Conservation (phyloP, 1,140 invertebrate genomes). For the Aphidius ervi region DNA sequence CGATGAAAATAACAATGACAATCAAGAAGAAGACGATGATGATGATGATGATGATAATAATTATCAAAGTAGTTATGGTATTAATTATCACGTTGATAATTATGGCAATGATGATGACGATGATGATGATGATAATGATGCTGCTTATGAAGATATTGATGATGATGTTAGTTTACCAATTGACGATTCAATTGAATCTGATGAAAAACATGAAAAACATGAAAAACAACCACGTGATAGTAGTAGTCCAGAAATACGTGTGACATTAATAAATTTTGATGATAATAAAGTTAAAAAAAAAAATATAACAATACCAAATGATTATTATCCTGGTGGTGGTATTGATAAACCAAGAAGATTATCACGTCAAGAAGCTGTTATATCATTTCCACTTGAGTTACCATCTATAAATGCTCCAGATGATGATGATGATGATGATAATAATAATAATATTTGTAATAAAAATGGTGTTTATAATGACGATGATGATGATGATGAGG, state of each 20-base stretch:
- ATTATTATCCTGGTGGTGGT: slow-evolving; percentile 26
- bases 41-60: slow-evolving; percentile 30
- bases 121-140: slow-evolving; percentile 17
- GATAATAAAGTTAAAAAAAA: slow-evolving; percentile 11
- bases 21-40: slow-evolving; percentile 33
- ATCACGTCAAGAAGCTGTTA: slow-evolving; percentile 71
- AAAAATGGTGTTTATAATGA: slow-evolving; percentile 34
- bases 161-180: no score
- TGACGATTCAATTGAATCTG: no score
- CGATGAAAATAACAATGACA: slow-evolving; percentile 52
- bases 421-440: slow-evolving; percentile 53
- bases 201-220: no score
- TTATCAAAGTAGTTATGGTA: slow-evolving; percentile 30
- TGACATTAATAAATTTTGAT: slow-evolving; percentile 61
- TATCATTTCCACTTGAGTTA: slow-evolving; percentile 63
- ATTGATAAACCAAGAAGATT: slow-evolving; percentile 44
- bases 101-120: slow-evolving; percentile 53
- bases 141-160: background rate
- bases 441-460: slow-evolving; percentile 33
- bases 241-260: slow-evolving; percentile 58
- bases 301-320: slow-evolving; percentile 13
- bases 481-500: slow-evolving; percentile 46
- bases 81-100: slow-evolving; percentile 42
- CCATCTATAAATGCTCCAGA: slow-evolving; percentile 59
- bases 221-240: slow-evolving; percentile 26